Conservation (phyloP, 2,113 vertebrate genomes). For the Delphinapterus leucas region DNA sequence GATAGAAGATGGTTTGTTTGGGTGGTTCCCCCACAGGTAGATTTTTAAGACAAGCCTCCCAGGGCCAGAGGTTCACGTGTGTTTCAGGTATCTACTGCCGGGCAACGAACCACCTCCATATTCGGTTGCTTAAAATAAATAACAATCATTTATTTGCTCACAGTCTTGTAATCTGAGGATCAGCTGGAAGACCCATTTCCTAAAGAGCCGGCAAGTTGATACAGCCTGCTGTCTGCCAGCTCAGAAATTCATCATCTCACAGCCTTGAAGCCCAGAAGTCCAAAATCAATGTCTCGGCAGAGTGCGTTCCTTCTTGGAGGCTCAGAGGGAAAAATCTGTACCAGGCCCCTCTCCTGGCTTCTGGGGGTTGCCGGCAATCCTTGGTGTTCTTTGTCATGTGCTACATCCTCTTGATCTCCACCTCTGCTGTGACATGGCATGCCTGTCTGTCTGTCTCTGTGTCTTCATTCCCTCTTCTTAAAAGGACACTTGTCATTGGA, state of each 20-base stretch:
- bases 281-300: not conserved
- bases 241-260: not conserved
- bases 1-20: not conserved
- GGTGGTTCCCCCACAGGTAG: not conserved
- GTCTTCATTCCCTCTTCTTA: not conserved
- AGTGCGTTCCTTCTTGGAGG: not conserved
- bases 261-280: not conserved
- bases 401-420: not conserved
- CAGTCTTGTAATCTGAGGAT: not conserved
- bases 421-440: not conserved
- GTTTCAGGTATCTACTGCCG: not conserved
- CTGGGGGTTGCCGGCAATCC: not conserved
- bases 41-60: not conserved
- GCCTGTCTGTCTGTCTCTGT: not conserved
- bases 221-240: not conserved
- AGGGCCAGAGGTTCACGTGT: not conserved
- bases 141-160: conserved; percentile 8
- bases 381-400: not conserved
- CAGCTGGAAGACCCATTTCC: not conserved
- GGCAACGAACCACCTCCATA: not conserved
- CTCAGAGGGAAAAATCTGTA: not conserved
- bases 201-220: not conserved
- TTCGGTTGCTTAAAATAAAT: not conserved
- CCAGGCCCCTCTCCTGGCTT: not conserved
- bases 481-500: not conserved